A percentile compares a stretch with the other conserved stretches of the same genome.
Evolutionary conservation across 2,888 invertebrate genomes (phyloP).

Genomic region (Lasioglossum oenotherae): DNA sequence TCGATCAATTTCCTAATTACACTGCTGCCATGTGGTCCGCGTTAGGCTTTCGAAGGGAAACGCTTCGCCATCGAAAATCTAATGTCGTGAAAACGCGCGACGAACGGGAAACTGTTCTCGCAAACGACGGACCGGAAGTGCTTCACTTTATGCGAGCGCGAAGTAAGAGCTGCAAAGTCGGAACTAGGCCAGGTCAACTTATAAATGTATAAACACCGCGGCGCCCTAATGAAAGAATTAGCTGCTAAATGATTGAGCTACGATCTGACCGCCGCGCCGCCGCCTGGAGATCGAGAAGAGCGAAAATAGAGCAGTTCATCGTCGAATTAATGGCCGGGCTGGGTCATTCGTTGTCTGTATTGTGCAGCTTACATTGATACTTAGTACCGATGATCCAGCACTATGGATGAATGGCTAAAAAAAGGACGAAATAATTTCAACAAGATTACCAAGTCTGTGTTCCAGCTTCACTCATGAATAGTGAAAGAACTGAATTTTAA

Average conservation of each 20-base stretch:
- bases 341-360: not conserved
- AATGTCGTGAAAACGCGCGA: not conserved
- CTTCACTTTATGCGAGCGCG: not conserved
- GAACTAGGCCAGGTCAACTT: not conserved
- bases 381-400: not conserved
- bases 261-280: not conserved
- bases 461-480: not conserved
- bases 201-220: not conserved
- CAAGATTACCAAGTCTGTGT: not conserved
- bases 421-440: not conserved
- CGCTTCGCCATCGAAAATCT: not conserved
- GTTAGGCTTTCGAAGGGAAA: not conserved
- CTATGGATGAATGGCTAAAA: too few relatives aligned
- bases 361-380: not conserved
- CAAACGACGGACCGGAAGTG: not conserved
- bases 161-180: not conserved
- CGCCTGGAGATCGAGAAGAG: not conserved
- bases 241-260: not conserved
- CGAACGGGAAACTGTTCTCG: not conserved
- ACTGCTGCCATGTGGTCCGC: not conserved
- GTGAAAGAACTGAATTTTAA: not conserved
- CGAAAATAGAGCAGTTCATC: not conserved
- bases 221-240: not conserved
- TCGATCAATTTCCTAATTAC: constrained; percentile 7
- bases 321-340: not conserved